A percentile compares a stretch with the other conserved stretches of the same genome.
phyloP scores from a whole-genome alignment of 2,888 invertebrate species.

The Embidobia sp. region DNA sequence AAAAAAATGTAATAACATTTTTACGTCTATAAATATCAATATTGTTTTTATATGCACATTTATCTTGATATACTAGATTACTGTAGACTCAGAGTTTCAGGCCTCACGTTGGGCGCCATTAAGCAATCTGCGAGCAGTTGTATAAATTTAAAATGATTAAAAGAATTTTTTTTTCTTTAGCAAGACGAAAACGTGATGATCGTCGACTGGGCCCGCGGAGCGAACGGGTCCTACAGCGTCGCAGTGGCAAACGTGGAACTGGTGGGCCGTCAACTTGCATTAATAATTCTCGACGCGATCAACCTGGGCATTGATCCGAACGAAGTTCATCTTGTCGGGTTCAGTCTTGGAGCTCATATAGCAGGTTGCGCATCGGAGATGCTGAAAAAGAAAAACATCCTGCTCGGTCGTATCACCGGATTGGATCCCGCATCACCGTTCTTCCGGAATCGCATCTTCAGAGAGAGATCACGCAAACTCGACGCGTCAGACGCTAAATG shows the following conservation, averaged over 20 bases:
- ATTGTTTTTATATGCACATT: no score
- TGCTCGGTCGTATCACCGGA: slow-evolving; percentile 84
- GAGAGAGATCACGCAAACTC: slow-evolving; percentile 83
- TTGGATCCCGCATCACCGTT: slow-evolving; percentile 84
- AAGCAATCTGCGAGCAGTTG: no score
- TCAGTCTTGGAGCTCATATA: slow-evolving; percentile 85
- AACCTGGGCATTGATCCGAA: slow-evolving; percentile 81
- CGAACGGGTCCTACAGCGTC: slow-evolving; percentile 83
- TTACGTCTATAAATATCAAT: no score
- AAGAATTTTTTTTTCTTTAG: no score
- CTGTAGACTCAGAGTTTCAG: no score
- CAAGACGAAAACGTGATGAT: slow-evolving; percentile 83
- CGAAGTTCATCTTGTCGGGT: slow-evolving; percentile 83
- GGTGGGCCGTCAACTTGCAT: slow-evolving; percentile 84
- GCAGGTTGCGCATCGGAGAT: slow-evolving; percentile 84
- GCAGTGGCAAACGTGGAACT: slow-evolving; percentile 85
- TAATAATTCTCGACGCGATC: slow-evolving; percentile 82
- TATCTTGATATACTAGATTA: no score
- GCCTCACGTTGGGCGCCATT: no score
- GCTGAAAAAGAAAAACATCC: slow-evolving; percentile 80
- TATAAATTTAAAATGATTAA: no score
- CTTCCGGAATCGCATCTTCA: slow-evolving; percentile 83
- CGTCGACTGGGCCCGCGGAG: slow-evolving; percentile 84
- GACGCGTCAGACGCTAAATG: slow-evolving; percentile 85
- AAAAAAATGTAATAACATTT: no score